Conservation (phyloP, 2,888 invertebrate species). For the Orthosia gracilis region DNA sequence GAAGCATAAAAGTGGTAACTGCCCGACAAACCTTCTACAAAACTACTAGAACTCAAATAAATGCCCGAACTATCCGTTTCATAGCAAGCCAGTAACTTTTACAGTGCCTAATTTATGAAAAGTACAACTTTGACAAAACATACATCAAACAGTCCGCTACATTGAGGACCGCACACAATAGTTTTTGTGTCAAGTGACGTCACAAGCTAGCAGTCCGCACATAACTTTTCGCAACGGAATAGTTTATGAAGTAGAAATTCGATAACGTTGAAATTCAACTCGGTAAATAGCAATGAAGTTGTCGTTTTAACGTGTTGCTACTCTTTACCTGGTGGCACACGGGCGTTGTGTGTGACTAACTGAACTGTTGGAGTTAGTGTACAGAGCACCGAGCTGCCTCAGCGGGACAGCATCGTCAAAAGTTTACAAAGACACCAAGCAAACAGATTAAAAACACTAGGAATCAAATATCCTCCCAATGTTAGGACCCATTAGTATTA, state of each 20-base stretch:
- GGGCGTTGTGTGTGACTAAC: slow-evolving; percentile 12
- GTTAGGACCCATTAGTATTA: too few relatives aligned
- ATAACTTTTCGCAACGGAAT: slow-evolving; percentile 68
- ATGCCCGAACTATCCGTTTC: not conserved
- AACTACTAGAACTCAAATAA: slow-evolving; percentile 3
- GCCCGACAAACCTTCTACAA: not conserved
- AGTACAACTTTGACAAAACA: slow-evolving; percentile 2
- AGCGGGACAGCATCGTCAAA: too few relatives aligned
- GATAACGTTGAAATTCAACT: slow-evolving; percentile 81
- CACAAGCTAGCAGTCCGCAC: slow-evolving; percentile 40
- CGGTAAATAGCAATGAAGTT: slow-evolving; percentile 72
- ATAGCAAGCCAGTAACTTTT: slow-evolving; percentile 8
- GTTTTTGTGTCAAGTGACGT: slow-evolving; percentile 42
- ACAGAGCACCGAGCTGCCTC: too few relatives aligned
- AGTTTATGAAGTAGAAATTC: slow-evolving; percentile 81
- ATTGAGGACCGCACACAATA: slow-evolving; percentile 12
- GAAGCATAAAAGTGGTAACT: not conserved
- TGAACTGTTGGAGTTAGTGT: not conserved
- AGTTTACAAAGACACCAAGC: too few relatives aligned
- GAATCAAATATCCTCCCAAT: too few relatives aligned
- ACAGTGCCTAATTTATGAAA: slow-evolving; percentile 18
- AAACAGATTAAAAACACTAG: too few relatives aligned
- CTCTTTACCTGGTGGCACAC: slow-evolving; percentile 61
- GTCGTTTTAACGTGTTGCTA: slow-evolving; percentile 72
- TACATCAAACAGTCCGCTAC: not conserved